Base-by-base conservation (phyloP, 2,797 vertebrate genomes). In the Falco naumanni region DNA sequence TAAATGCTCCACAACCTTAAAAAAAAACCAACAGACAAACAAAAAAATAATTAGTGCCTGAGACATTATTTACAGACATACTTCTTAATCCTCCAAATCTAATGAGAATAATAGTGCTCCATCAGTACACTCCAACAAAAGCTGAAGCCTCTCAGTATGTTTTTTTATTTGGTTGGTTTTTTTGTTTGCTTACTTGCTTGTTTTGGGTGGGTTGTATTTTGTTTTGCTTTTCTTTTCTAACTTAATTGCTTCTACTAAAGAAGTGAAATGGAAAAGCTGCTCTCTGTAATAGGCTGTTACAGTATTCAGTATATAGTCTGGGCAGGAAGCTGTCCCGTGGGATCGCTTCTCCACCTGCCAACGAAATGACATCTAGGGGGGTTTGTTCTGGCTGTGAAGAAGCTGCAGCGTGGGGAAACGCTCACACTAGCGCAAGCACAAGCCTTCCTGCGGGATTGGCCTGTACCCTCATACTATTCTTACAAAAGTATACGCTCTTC, bases 1-100 rank as follows among this genome's bases (percentile, higher is more conserved):
- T 66, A 99, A 98, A 91, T 99, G 98, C 66, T 97, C 96, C 72
- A 98, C 96, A 41, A 99, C 98, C 99, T 99, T 97, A 34, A 53
- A 85, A 54, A 94, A 65, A 80, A 3, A 79, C 39, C 71, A 48
- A 25, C 2, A 39, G 11, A 39, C 37, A 41, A 41, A 12, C 39
- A 41, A 41, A 41, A 41, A 41, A 41, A 41, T 13, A 41, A 41
- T 41, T 13, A 63, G 22, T 24, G 41, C 31, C 25, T 20, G 41
- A 41, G 31, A 39, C 1, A 0, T 12, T 12, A 18, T 69, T 91
- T 16, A 53, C 59, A 86, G 53, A 57, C 12, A 12, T 6, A 10
- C 43, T 53, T 33, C 37, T 34, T 59, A 66, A 48, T 13, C 7
- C 43, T 45, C 13, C 21, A 51, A n/a, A 48, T 45, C 56, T 43